Conservation (phyloP, 2,888 invertebrate species). For the Antheraea assamensis region DNA sequence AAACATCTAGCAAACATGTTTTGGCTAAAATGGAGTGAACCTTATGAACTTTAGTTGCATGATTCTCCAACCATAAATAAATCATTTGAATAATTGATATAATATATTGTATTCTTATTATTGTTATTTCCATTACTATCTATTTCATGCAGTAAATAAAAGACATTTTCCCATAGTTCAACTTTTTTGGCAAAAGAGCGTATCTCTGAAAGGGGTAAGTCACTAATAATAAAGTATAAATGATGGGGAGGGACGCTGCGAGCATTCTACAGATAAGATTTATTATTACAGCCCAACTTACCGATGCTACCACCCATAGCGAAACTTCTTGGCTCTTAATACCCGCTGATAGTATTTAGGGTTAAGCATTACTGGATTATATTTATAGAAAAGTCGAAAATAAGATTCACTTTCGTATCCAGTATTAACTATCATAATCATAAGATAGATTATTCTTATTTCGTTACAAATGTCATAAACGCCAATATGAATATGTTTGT, state of each 20-base stretch:
- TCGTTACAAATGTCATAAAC: too few species aligned
- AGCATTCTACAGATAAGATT: conserved; percentile 55
- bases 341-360: conserved; percentile 22
- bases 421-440: too few species aligned
- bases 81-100: too few species aligned
- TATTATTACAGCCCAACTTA: conserved; percentile 66
- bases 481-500: too few species aligned
- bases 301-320: conserved; percentile 59
- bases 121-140: neutral
- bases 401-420: neutral
- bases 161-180: neutral
- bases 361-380: conserved; percentile 6
- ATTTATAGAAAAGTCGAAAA: neutral
- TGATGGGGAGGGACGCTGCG: conserved; percentile 51
- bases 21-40: too few species aligned
- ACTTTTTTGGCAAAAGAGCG: neutral
- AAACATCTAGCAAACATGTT: too few species aligned
- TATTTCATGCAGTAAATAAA: neutral
- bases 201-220: conserved; percentile 48
- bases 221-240: conserved; percentile 66
- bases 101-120: neutral
- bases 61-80: too few species aligned
- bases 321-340: conserved; percentile 35
- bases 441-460: too few species aligned
- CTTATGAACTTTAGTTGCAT: too few species aligned